Evolutionary conservation across 2,888 invertebrate genomes (phyloP).

Genomic region (Cylloceria caligata): DNA sequence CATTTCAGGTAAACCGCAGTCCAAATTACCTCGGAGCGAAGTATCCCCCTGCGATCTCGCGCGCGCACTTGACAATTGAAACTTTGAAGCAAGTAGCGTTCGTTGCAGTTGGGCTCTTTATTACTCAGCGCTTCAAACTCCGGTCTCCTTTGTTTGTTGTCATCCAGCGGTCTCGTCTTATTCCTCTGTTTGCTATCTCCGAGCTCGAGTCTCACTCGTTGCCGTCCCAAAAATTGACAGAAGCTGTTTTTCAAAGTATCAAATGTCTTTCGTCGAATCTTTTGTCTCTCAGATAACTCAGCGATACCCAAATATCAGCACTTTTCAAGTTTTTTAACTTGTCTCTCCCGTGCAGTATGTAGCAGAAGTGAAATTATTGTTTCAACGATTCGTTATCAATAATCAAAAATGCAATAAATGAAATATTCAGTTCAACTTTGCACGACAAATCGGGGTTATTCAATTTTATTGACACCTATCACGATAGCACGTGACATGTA

Average conservation of each 20-base stretch:
- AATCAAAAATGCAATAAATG: neutral
- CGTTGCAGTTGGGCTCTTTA: slow-evolving; percentile 61
- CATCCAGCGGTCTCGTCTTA: slow-evolving; percentile 10
- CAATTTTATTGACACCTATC: too few relatives aligned
- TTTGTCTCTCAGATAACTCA: slow-evolving; percentile 50
- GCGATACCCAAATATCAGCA: neutral
- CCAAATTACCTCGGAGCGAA: slow-evolving; percentile 48
- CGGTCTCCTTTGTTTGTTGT: slow-evolving; percentile 19
- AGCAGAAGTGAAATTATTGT: neutral
- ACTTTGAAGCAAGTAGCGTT: slow-evolving; percentile 66
- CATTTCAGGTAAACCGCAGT: slow-evolving; percentile 25
- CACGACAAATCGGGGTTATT: neutral
- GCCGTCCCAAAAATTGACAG: slow-evolving; percentile 74
- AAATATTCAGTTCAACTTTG: too few relatives aligned
- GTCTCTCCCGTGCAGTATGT: slow-evolving; percentile 49
- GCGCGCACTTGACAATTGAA: slow-evolving; percentile 60
- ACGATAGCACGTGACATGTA: neutral
- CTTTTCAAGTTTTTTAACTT: slow-evolving; percentile 72
- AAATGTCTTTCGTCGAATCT: slow-evolving; percentile 72
- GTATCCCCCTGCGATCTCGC: slow-evolving; percentile 30
- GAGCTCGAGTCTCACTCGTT: slow-evolving; percentile 41
- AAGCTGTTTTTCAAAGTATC: slow-evolving; percentile 75
- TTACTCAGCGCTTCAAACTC: slow-evolving; percentile 46
- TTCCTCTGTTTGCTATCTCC: slow-evolving; percentile 12
- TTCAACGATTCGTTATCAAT: neutral